Evolutionary conservation across 2,113 vertebrate species (phyloP), one percentile per base, ranked within the genome.

Genomic region (Abramis brama): DNA sequence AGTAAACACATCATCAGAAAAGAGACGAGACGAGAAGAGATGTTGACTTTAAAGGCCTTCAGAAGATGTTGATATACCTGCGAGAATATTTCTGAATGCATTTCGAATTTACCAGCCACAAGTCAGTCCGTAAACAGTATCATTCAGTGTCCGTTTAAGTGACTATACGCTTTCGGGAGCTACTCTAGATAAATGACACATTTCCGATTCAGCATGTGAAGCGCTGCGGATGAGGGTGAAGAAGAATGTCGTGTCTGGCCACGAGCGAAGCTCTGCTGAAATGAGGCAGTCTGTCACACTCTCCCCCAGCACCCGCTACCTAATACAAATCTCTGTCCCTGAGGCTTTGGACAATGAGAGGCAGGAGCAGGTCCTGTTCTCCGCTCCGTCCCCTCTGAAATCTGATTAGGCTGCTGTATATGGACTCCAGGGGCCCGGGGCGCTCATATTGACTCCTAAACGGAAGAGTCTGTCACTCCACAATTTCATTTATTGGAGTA

Each of bases 121-220:
- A 60, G 23, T 64, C 59, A 39, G 64, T 80, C 39, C 9, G 39
- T 81, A 43, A 81, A 47, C 79, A 21, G 57, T 39, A 33, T 79
- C 55, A 39, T 79, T 79, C 55, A 25, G 36, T 62, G 77, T 79
- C 33, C 6, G 13, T 79, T 79, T 62, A 79, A 79, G 39, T 64
- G 39, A 79, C 78, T 62, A 12, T 47, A 78, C 8, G 30, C 76
- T 78, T 55, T 59, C 7, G 23, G 77, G 33, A 60, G 33, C 57
- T 62, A 25, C 33, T 52, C 39, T 33, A 79, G 45, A 66, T 55
- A 85, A 59, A 85, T 85, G 75, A 85, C 75, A 79, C 45, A 85
- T 85, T 79, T 79, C 77, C 30, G 45, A 85, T 85, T 79, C 62
- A 85, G 62, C 45, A 66, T 30, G 30, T 85, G 84, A 85, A 85